Base-by-base conservation (phyloP, 1,140 invertebrate genomes). In the Bathynomus jamesi region DNA sequence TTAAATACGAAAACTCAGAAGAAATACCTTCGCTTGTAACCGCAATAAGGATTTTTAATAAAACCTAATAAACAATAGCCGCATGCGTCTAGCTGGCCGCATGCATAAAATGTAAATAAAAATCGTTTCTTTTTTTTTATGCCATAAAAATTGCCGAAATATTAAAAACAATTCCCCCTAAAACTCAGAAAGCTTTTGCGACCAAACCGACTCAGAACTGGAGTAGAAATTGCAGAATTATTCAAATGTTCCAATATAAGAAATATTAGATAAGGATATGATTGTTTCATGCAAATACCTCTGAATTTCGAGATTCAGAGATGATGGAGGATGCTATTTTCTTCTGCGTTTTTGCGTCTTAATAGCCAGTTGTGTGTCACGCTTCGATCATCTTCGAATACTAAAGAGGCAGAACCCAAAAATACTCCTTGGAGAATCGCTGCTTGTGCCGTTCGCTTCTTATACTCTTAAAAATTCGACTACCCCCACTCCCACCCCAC, bases 181-280 rank as follows among this genome's bases (percentile, higher is more conserved):
- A 53, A 53, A 53, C 40, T 53, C 11, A 53, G 40, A 53, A 53
- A 53, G 40, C 40, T 53, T 53, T 53, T 53, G 40, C 40, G 40
- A 53, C 40, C 40, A 53, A 21, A 53, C 11, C 40, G 40, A 53
- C 40, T 53, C 21, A 53, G 40, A 53, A 5, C 40, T 21, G 21
- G 40, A 53, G 40, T 53, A 53, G 40, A 53, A 53, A 53, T 53
- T 53, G 40, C 11, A 53, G 40, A 53, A 53, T 53, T 53, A 53
- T 53, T 53, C 40, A 53, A 53, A 53, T 53, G 40, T 53, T 53
- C 40, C 40, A 53, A 53, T 53, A 53, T 53, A 53, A 53, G 40
- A 53, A 53, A 53, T 53, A 53, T 53, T 53, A 17, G 40, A 53
- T 53, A 53, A 53, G 11, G 40, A 53, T 53, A 53, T 53, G 40